Evolutionary conservation across 2,888 invertebrate genomes (phyloP).

Genomic region (Agriopis marginaria): DNA sequence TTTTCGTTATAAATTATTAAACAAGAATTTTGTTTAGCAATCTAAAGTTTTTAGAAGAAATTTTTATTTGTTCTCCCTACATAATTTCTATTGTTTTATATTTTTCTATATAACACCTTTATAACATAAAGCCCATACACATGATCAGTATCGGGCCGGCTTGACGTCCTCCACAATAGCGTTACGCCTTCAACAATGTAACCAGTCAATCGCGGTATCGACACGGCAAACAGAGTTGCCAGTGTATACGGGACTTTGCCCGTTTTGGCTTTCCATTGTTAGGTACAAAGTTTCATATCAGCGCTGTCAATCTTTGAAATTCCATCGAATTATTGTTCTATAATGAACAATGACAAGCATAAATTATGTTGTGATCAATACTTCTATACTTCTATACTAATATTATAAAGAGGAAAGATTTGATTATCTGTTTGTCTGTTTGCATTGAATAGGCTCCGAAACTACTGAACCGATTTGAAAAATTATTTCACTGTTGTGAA

Average conservation of each 20-base stretch:
- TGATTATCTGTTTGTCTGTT: too few species aligned
- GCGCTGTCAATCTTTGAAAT: slow-evolving; percentile 53
- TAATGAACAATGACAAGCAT: neutral
- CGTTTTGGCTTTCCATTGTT: slow-evolving; percentile 57
- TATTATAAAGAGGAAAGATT: too few species aligned
- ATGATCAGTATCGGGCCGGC: slow-evolving; percentile 34
- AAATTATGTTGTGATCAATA: too few species aligned
- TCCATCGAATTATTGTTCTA: neutral
- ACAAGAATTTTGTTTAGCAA: too few species aligned
- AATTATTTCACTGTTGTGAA: too few species aligned
- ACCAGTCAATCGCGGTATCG: slow-evolving; percentile 71
- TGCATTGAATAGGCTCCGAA: too few species aligned
- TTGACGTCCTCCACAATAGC: slow-evolving; percentile 66
- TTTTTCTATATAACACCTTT: neutral
- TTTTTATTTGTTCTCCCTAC: neutral
- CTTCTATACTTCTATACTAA: too few species aligned
- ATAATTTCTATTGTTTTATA: neutral
- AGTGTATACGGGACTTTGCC: slow-evolving; percentile 56
- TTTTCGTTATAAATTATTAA: too few species aligned
- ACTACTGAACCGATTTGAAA: too few species aligned
- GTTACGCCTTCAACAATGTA: slow-evolving; percentile 65
- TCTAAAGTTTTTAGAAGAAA: too few species aligned
- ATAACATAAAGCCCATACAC: slow-evolving; percentile 16
- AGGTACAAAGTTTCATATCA: slow-evolving; percentile 53
- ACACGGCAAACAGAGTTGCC: slow-evolving; percentile 63